Evolutionary conservation across 2,113 vertebrate species (phyloP).

Genomic region (Ifrita kowaldi): DNA sequence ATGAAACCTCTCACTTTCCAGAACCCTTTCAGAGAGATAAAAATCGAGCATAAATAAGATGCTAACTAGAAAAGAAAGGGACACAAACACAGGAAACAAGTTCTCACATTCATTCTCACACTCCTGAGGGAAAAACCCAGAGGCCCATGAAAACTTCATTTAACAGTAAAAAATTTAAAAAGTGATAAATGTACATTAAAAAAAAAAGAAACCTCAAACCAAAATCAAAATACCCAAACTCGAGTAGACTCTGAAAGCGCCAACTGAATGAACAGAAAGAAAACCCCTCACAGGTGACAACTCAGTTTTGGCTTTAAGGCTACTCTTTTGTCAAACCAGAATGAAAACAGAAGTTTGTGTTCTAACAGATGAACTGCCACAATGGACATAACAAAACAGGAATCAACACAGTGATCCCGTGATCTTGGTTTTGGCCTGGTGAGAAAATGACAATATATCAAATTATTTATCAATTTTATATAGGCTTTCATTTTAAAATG

Average conservation of each 20-base stretch:
- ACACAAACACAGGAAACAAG: not conserved
- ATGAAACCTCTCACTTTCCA: not conserved
- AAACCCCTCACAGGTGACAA: not conserved
- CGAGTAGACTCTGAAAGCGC: not conserved
- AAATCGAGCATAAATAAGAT: not conserved
- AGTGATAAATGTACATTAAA: not conserved
- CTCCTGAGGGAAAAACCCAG: not conserved
- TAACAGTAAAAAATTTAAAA: not conserved
- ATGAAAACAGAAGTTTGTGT: not conserved
- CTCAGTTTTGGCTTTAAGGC: not conserved
- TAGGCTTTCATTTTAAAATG: not conserved
- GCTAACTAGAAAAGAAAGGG: not conserved
- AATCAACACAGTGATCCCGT: not conserved
- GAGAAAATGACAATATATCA: not conserved
- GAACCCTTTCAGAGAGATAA: not conserved
- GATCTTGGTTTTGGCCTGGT: not conserved
- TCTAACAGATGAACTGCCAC: not conserved
- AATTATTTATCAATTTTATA: not conserved
- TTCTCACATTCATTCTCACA: not conserved
- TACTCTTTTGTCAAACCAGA: not conserved
- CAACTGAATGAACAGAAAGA: not conserved
- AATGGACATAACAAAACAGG: not conserved
- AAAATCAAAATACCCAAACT: not conserved
- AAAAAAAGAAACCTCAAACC: not conserved
- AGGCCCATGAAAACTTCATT: not conserved